Evolutionary conservation across 2,888 invertebrate genomes (phyloP), one percentile per base, ranked within the genome.

Genomic region (Andrena haemorrhoa): DNA sequence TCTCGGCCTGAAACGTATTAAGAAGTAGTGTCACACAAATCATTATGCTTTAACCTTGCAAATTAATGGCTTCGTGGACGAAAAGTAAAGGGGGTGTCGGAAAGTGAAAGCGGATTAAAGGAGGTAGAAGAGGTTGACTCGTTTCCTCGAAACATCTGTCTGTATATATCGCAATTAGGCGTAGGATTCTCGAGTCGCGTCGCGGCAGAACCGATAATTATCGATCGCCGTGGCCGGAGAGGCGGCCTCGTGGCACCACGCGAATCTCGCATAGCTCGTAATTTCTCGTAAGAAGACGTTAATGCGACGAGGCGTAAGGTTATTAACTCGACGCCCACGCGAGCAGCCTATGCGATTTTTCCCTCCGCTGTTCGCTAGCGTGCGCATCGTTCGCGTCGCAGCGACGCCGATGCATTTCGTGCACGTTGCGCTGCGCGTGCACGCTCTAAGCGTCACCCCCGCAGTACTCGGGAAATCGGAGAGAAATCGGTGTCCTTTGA

Each of bases 221-320:
- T 77, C 76, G 80, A 68, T 79, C 49, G 64, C 51, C 33, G 41
- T 66, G 41, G 41, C n/a, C 26, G 64, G 68, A 69, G 75, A 35
- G 75, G 51, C 70, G 66, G 47, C 51, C 68, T 41, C 71, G 73
- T 56, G 72, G 41, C 66, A 70, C 61, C 69, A 58, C 63, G 74
- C 75, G 78, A 73, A 79, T 85, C 78, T 63, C 66, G 63, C 74
- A 56, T 64, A 63, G 69, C 86, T 84, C 80, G 78, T 83, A 83
- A 86, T 83, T 86, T 75, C 78, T 69, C 79, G 71, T 79, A 85
- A 86, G 84, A 85, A 83, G 85, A 87, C 82, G 73, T 81, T 87
- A 83, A 87, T 83, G 77, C 83, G 75, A 81, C 85, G 81, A 76
- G 81, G 78, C 82, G 83, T 82, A 84, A 81, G 81, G 75, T 84